Evolutionary conservation across 2,888 invertebrate genomes (phyloP).

Genomic region (Pammene aurita): DNA sequence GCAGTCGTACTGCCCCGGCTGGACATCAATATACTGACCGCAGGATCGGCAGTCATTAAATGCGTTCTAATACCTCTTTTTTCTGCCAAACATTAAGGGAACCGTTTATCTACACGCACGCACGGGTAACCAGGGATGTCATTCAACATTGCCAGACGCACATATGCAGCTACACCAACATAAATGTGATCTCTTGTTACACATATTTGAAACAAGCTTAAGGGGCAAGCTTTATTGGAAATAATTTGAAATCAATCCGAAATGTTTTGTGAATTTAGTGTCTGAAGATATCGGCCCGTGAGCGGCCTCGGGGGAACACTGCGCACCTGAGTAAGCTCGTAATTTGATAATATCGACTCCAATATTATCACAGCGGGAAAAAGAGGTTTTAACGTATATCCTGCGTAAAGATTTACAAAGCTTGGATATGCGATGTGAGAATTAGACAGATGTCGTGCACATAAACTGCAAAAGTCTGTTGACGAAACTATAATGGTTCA

Average conservation of each 20-base stretch:
- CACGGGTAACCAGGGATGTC: background rate
- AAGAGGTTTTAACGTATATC: conserved; percentile 12
- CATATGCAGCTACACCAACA: background rate
- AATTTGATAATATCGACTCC: conserved; percentile 40
- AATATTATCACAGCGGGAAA: conserved; percentile 25
- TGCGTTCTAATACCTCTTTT: background rate
- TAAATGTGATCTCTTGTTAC: background rate
- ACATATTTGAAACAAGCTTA: background rate
- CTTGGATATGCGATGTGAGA: background rate
- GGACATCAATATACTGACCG: no score
- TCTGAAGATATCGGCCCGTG: conserved; percentile 27
- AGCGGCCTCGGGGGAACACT: conserved; percentile 21
- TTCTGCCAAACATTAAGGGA: conserved; percentile 14
- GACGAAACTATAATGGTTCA: no score
- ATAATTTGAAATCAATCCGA: background rate
- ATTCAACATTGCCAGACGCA: background rate
- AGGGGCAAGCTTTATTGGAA: background rate
- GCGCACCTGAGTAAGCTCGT: conserved; percentile 34
- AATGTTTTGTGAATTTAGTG: background rate
- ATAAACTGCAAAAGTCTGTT: background rate
- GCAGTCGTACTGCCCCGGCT: no score
- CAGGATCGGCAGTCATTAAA: background rate
- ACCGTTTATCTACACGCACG: conserved; percentile 34
- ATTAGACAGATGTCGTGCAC: background rate
- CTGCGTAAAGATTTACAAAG: background rate